Conservation (phyloP, 2,797 vertebrate species). For the Delichon dasypus region DNA sequence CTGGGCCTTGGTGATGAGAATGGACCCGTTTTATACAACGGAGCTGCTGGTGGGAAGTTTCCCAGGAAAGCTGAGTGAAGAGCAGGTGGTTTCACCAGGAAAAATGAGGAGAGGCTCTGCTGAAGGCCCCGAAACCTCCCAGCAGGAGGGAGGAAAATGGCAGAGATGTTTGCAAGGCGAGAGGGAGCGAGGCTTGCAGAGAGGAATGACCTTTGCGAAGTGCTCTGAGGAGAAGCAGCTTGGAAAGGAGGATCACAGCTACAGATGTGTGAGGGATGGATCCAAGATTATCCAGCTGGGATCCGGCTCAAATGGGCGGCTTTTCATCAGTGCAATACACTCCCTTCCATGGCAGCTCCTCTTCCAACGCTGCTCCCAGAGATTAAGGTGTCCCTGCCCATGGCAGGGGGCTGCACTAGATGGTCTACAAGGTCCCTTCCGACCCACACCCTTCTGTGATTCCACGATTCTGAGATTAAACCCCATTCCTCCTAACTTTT, state of each 20-base stretch:
- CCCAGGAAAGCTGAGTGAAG: neutral
- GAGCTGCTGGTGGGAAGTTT: neutral
- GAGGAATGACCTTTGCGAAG: neutral
- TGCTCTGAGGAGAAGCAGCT: neutral
- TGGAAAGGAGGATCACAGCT: slow-evolving; percentile 10
- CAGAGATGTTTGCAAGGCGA: slow-evolving; percentile 4
- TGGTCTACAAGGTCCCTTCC: neutral
- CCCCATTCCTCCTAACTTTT: neutral
- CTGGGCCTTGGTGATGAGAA: neutral
- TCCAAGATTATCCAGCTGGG: slow-evolving; percentile 3
- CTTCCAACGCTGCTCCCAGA: neutral
- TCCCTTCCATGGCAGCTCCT: neutral
- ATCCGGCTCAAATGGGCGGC: neutral
- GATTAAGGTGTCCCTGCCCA: neutral
- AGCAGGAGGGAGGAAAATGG: neutral
- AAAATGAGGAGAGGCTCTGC: neutral
- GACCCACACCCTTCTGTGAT: neutral
- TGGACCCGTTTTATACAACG: neutral
- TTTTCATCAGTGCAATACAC: neutral
- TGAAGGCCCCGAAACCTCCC: neutral
- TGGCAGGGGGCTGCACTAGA: neutral
- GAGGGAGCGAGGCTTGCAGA: neutral
- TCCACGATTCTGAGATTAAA: neutral
- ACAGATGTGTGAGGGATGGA: neutral
- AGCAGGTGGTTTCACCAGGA: neutral